Base-by-base conservation (phyloP, 1,140 invertebrate genomes). In the Ostrea edulis region DNA sequence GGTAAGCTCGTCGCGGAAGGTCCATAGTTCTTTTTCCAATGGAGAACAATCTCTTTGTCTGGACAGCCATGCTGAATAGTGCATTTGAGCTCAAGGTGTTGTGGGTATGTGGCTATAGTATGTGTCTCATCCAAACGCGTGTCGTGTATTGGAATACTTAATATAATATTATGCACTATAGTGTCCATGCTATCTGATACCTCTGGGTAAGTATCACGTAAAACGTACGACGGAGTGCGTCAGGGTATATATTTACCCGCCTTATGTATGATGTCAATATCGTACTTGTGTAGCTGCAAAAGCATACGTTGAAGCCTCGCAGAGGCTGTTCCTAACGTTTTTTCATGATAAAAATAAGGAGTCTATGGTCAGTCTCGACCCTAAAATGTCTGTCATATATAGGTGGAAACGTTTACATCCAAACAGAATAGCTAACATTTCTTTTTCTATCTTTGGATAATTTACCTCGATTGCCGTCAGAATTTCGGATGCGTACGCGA, bases 401-500 rank as follows among this genome's bases (percentile, higher is more conserved):
- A 90, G 95, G 96, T 62, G 95, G 90, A 53, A 96, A 91, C 95
- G 95, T 83, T 94, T 92, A 14, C 96, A 93, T 5, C 94, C 94
- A 91, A 94, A 96, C 1, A 96, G 86, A 22, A 96, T 95, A 4
- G 95, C 94, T 5, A 95, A 91, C 11, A 95, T 92, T 93, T 96
- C 95, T 85, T 94, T 93, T 86, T 96, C 95, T 0, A 95, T 93
- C 90, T 95, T 93, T 22, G 82, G 82, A n/a, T 87, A 90, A 55
- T 87, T 85, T 93, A 52, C 94, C 88, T 62, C 88, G 86, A 88
- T 92, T 86, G n/a, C 90, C 92, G 9, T 95, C 14, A 96, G 88
- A 7, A 94, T 90, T 55, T 95, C 89, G 4, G 95, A 96, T 8
- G 94, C 94, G 87, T 92, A 96, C 3, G 94, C 94, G 0, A 96